These are phyloP conservation scores for Drosophila phalerata DNA, from an alignment of 2,888 invertebrate genomes.

Conservation along the genomic window DNA sequence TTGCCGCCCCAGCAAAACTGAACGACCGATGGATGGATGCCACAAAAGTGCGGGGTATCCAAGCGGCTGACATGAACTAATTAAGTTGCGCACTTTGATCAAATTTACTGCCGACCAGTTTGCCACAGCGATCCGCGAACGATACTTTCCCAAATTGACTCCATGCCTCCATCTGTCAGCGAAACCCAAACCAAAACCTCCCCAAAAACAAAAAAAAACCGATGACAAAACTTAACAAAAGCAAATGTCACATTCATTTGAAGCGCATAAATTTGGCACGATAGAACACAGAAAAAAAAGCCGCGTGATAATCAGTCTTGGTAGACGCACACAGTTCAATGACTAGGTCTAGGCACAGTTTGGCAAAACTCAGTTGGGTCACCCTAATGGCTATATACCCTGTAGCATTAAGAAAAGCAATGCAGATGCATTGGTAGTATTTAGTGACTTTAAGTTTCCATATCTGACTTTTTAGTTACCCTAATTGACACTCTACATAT, in stretches of 20 bases:
- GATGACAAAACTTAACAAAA: slow-evolving; percentile 21
- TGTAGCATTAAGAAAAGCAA: not conserved
- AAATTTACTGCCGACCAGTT: slow-evolving; percentile 63
- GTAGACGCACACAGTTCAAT: slow-evolving; percentile 39
- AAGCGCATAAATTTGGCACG: slow-evolving; percentile 51
- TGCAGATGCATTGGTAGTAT: not conserved
- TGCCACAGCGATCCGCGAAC: slow-evolving; percentile 36
- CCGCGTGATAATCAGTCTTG: slow-evolving; percentile 32
- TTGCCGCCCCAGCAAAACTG: slow-evolving; percentile 7
- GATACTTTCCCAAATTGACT: slow-evolving; percentile 60
- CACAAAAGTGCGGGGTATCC: slow-evolving; percentile 37
- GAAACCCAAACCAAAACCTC: not conserved
- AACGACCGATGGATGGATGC: slow-evolving; percentile 10
- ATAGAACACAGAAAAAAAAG: slow-evolving; percentile 5
- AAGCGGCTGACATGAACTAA: slow-evolving; percentile 68
- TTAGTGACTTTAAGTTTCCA: not conserved
- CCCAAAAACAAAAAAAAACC: not conserved
- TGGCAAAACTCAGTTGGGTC: slow-evolving; percentile 7
- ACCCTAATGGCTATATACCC: not conserved
- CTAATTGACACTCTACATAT: not conserved
- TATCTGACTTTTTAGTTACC: not conserved
- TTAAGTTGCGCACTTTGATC: slow-evolving; percentile 69
- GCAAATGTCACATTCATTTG: slow-evolving; percentile 61
- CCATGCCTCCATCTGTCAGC: slow-evolving; percentile 24
- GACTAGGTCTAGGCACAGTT: slow-evolving; percentile 30